A percentile compares a stretch with the other conserved stretches of the same genome.
phyloP scores from a whole-genome alignment of 2,113 vertebrate species.

The Amazona guildingii region DNA sequence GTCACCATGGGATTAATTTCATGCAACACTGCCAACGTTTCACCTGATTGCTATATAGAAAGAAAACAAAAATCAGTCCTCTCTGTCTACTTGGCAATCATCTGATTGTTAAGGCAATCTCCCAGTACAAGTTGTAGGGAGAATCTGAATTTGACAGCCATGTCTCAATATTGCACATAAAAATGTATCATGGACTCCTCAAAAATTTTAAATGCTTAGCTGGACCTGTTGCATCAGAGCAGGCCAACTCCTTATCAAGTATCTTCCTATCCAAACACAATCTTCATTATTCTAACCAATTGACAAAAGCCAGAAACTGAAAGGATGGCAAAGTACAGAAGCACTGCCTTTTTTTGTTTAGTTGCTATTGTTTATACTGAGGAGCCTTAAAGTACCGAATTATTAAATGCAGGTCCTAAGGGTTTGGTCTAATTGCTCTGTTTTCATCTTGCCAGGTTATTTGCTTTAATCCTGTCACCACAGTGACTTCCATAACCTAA shows the following conservation, averaged over 20 bases:
- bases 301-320: not conserved
- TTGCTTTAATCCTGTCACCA: not conserved
- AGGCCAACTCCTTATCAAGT: not conserved
- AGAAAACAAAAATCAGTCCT: not conserved
- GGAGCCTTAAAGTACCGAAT: not conserved
- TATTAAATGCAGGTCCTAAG: not conserved
- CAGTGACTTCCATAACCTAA: not conserved
- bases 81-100: not conserved
- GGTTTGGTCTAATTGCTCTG: not conserved
- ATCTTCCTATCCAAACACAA: not conserved
- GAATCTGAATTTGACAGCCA: not conserved
- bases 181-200: not conserved
- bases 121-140: not conserved
- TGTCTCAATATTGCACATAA: not conserved
- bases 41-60: not conserved
- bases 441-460: not conserved
- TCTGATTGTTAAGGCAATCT: not conserved
- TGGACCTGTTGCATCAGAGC: not conserved
- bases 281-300: not conserved
- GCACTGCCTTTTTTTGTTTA: not conserved
- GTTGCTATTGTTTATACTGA: not conserved
- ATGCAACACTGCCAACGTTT: not conserved
- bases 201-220: not conserved
- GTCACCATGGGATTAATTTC: not conserved
- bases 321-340: not conserved